These are phyloP conservation scores for Orthonevra nobilis DNA, from an alignment of 2,888 invertebrate species.

Conservation along the genomic window DNA sequence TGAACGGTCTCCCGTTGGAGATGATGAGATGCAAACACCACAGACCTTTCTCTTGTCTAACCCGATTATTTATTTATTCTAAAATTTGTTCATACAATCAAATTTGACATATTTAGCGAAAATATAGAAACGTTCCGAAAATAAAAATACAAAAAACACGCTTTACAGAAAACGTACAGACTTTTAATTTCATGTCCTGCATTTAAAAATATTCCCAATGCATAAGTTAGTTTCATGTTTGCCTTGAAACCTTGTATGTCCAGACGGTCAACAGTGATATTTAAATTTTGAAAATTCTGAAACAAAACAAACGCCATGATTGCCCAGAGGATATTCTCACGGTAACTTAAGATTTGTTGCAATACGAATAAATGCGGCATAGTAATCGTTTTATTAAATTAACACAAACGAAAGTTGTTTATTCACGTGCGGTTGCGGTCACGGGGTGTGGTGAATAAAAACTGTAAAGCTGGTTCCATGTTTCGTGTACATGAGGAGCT, in stretches of 20 bases:
- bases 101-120: no score
- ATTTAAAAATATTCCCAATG: background rate
- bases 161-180: no score
- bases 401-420: conserved; percentile 69
- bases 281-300: conserved; percentile 3
- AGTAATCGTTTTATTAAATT: conserved; percentile 72
- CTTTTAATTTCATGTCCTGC: no score
- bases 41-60: no score
- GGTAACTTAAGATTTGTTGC: conserved; percentile 43
- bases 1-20: no score
- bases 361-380: conserved; percentile 58
- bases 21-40: no score
- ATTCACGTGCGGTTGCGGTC: conserved; percentile 48
- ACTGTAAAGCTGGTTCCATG: conserved; percentile 19
- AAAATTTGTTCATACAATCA: no score
- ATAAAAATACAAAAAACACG: no score
- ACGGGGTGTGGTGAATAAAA: conserved; percentile 50
- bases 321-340: conserved; percentile 12
- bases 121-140: no score
- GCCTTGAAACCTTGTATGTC: background rate
- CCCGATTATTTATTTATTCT: no score
- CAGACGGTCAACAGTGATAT: conserved; percentile 5
- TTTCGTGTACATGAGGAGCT: conserved; percentile 20
- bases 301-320: background rate
- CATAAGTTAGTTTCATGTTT: conserved; percentile 1